Base-by-base conservation (phyloP, 2,797 vertebrate species). In the Channa striata region DNA sequence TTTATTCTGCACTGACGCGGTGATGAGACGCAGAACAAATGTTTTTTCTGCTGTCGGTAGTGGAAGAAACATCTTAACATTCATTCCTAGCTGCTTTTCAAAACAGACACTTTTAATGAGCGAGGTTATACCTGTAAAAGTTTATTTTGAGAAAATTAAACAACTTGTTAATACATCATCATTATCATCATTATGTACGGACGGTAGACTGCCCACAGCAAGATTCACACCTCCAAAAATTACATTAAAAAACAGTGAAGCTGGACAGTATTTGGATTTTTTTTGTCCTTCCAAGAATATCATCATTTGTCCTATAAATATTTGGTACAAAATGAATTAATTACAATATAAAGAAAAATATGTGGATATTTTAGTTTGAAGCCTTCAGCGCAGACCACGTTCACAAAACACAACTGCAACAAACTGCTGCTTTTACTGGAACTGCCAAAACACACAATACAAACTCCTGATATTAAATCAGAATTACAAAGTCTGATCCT, bases 291-390 rank as follows among this genome's bases (percentile, higher is more conserved):
- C 73, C 68, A 70, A 74, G 71, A 81, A 85, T 83, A 82, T 87
- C 63, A 71, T 61, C 65, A 91, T 93, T 83, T 93, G 93, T 93
- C 92, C 95, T 96, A 95, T 95, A 96, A 96, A 96, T 95, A 96
- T 95, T 95, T 94, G 92, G 95, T 96, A 96, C 94, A 96, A 96
- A 97, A 96, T 79, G 78, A 78, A 87, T 61, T 54, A 88, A 90
- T 94, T 92, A 95, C 94, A 95, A 94, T 94, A 90, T 93, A 94
- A 95, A 95, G 94, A 96, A 91, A 80, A 76, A 83, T 71, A 86
- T 68, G 81, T 80, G 74, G 64, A 87, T 59, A 69, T 76, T 72
- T 87, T 71, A 63, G 63, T 64, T 76, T 79, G 44, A 77, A 80
- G 78, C 82, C 59, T 82, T 74, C 72, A 56, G 60, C 76, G 63